These are phyloP conservation scores for Diabrotica balteata DNA, from an alignment of 2,888 invertebrate species.

Conservation along the genomic window DNA sequence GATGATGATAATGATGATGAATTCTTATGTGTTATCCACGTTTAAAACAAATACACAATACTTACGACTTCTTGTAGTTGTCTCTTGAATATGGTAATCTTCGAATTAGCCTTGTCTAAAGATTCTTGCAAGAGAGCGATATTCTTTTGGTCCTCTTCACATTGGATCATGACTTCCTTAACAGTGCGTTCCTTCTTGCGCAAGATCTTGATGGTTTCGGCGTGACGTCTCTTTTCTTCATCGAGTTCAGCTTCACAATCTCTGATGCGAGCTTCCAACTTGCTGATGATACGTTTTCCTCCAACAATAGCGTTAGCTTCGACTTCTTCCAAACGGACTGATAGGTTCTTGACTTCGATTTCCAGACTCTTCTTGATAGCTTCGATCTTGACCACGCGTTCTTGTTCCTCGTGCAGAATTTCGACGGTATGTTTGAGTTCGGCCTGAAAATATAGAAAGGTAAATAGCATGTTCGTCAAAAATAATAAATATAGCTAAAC, in stretches of 20 bases:
- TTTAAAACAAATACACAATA: conserved; percentile 14
- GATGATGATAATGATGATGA: no score
- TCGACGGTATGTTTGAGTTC: conserved; percentile 95
- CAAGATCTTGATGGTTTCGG: conserved; percentile 95
- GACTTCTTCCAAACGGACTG: conserved; percentile 92
- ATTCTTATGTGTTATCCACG: no score
- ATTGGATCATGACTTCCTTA: conserved; percentile 94
- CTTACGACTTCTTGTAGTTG: conserved; percentile 90
- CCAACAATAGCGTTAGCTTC: conserved; percentile 97
- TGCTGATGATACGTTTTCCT: conserved; percentile 96
- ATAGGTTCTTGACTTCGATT: conserved; percentile 95
- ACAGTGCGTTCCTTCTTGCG: conserved; percentile 98
- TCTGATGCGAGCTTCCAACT: conserved; percentile 93
- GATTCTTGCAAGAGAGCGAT: conserved; percentile 89
- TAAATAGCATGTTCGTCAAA: no score
- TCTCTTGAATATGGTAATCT: conserved; percentile 93
- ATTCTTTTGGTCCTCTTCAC: conserved; percentile 97
- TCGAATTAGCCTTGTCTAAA: conserved; percentile 85
- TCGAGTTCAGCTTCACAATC: conserved; percentile 94
- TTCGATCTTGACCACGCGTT: conserved; percentile 96
- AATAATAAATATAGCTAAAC: not conserved
- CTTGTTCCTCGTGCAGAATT: conserved; percentile 93
- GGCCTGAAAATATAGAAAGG: conserved; percentile 61
- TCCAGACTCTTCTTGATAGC: conserved; percentile 97
- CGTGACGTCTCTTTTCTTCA: conserved; percentile 96